Evolutionary conservation across 2,888 invertebrate species (phyloP).

Genomic region (Amiota communis): DNA sequence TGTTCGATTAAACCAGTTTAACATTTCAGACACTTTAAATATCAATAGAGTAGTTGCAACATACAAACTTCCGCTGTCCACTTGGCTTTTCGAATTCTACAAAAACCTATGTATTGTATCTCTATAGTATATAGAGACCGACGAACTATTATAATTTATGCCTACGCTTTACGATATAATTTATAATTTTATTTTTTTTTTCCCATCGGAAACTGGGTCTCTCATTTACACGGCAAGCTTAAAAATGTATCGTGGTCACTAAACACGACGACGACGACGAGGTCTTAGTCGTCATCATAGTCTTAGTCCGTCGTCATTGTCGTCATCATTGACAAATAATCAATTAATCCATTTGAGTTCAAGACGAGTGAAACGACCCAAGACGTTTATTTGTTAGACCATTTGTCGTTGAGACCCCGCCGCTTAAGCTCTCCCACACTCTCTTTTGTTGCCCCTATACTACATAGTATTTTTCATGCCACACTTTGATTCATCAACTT

Average conservation of each 20-base stretch:
- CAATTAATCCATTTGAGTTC: slow-evolving; percentile 67
- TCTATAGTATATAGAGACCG: background rate
- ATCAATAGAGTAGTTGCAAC: slow-evolving; percentile 1
- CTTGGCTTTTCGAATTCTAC: no score
- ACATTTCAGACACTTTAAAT: no score
- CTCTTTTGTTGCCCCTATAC: background rate
- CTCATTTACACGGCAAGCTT: slow-evolving; percentile 47
- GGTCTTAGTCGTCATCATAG: slow-evolving; percentile 19
- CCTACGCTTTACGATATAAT: slow-evolving; percentile 34
- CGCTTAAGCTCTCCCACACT: no score
- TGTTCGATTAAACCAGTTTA: no score
- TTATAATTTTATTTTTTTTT: slow-evolving; percentile 47
- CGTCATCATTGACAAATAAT: slow-evolving; percentile 60
- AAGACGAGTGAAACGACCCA: slow-evolving; percentile 53
- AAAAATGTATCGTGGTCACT: slow-evolving; percentile 30
- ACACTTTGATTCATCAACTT: background rate
- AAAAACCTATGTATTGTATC: no score
- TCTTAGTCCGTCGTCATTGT: slow-evolving; percentile 32
- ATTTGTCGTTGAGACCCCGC: slow-evolving; percentile 45
- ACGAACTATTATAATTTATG: slow-evolving; percentile 6
- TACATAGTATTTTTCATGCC: background rate
- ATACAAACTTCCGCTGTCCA: slow-evolving; percentile 6
- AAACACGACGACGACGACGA: background rate
- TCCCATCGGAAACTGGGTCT: slow-evolving; percentile 51
- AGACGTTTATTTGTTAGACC: slow-evolving; percentile 57